A percentile compares a stretch with the other conserved stretches of the same genome.
Conservation (phyloP, 2,113 vertebrate species). For the Eubucco bourcierii region DNA sequence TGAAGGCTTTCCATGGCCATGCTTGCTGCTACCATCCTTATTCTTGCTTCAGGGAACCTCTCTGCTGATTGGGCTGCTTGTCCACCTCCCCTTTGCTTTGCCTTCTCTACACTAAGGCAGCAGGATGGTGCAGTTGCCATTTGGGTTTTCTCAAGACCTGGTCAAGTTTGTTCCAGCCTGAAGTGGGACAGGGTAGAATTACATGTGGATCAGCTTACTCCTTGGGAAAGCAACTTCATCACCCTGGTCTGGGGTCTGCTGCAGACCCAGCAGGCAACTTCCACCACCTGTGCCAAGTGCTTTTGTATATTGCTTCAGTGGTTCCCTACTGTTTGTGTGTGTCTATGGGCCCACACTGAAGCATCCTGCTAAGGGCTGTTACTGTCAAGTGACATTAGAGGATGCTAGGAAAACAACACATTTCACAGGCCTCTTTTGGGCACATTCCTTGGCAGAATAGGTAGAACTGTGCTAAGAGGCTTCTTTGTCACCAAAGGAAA, state of each 20-base stretch:
- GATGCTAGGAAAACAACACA: rapidly evolving
- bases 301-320: background rate
- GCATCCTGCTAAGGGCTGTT: background rate
- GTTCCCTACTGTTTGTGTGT: background rate
- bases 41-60: rapidly evolving
- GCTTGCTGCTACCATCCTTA: background rate
- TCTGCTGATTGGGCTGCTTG: rapidly evolving
- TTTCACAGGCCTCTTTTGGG: rapidly evolving
- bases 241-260: rapidly evolving
- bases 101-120: background rate
- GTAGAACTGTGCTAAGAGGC: background rate
- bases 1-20: background rate
- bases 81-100: background rate
- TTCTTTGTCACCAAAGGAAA: background rate
- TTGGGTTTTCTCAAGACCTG: background rate
- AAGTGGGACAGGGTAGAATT: rapidly evolving
- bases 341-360: background rate
- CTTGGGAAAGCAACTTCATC: background rate
- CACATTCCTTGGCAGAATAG: background rate
- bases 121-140: background rate
- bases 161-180: background rate
- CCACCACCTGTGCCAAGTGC: background rate
- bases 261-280: background rate
- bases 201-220: background rate
- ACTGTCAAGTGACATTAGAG: background rate